Base-by-base conservation (phyloP, 1,140 invertebrate species). In the Ostrea edulis region DNA sequence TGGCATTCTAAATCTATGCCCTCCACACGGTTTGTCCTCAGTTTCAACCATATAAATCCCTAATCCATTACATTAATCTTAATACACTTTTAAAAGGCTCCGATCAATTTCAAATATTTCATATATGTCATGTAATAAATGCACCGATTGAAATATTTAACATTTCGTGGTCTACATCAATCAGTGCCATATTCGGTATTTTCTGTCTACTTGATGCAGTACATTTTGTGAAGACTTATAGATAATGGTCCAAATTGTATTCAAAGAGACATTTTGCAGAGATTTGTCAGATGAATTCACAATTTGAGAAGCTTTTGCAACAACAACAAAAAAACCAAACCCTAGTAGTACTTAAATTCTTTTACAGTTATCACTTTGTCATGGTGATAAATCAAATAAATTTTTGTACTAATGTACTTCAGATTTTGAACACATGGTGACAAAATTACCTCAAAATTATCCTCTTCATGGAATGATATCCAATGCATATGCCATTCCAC, bases 41-140 rank as follows among this genome's bases (percentile, higher is more conserved):
- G 68, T 29, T 71, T 71, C 68, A 71, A 71, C 29, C 25, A 8
- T 71, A 71, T 12, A 71, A 35, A 71, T 62, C 55, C 17, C 9
- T 71, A 71, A 25, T 71, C 68, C 29, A 71, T 29, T 71, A 22
- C 68, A 71, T 71, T 71, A 71, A 71, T 71, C 68, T 71, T 44
- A 44, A 71, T 29, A 71, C 29, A 71, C 58, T 20, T n/a, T 71
- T 71, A 71, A 71, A 71, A 14, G 2, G 25, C 68, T 25, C 68
- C 29, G 68, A 29, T 71, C 68, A 71, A 71, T 71, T 9, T 71
- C 9, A 71, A 71, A 71, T 29, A 71, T 71, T 71, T 25, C 68
- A 71, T 71, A 22, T 29, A 71, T 71, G 68, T 29, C 35, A 29
- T 71, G 29, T 29, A 71, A 71, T 71, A 71, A 12, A 71, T 22